Evolutionary conservation across 2,113 vertebrate species (phyloP).

Genomic region (Siphamia tubifer): DNA sequence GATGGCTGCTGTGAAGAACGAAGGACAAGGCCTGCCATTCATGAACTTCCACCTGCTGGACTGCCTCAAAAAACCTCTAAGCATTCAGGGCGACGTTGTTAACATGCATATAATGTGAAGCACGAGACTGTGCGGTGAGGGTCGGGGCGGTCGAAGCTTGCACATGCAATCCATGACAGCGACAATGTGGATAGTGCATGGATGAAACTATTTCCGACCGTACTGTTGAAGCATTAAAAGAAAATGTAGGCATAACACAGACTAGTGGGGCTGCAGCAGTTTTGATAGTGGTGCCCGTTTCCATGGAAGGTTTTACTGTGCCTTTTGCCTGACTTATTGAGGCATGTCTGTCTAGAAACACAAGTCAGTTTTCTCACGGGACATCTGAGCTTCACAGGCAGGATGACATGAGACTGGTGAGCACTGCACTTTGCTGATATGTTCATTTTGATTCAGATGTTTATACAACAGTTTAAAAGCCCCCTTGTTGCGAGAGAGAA

Average conservation of each 20-base stretch:
- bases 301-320: conserved; percentile 63
- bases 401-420: conserved; percentile 51
- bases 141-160: not conserved
- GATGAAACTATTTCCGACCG: conserved; percentile 15
- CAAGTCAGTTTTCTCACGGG: conserved; percentile 64
- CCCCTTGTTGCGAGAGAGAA: conserved; percentile 54
- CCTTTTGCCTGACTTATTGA: conserved; percentile 75
- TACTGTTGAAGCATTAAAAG: conserved; percentile 27
- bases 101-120: conserved; percentile 61
- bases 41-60: conserved; percentile 78
- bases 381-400: conserved; percentile 54
- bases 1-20: conserved; percentile 49
- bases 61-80: conserved; percentile 30
- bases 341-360: conserved; percentile 69
- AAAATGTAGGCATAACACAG: conserved; percentile 54
- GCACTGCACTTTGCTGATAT: conserved; percentile 66
- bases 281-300: conserved; percentile 69
- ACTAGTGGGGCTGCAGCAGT: conserved; percentile 48
- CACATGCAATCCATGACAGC: conserved; percentile 11
- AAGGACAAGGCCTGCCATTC: conserved; percentile 79
- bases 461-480: conserved; percentile 56
- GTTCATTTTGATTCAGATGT: conserved; percentile 67
- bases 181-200: conserved; percentile 17
- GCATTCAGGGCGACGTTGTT: conserved; percentile 64
- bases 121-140: not conserved